Evolutionary conservation across 1,140 invertebrate genomes (phyloP).

Genomic region (Drosophila dunni): DNA sequence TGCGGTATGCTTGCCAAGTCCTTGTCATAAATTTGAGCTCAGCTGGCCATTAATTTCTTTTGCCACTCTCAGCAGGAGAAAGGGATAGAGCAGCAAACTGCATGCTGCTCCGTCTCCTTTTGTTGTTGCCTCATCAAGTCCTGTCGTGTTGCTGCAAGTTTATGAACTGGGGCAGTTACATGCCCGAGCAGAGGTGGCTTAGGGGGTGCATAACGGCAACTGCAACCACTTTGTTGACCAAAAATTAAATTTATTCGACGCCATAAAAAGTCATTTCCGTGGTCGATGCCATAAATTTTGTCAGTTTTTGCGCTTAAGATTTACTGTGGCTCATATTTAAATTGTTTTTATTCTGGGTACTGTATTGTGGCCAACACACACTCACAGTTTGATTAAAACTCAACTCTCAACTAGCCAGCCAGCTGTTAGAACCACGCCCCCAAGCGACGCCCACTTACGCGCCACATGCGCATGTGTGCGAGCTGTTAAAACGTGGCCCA

Average conservation of each 20-base stretch:
- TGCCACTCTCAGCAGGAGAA: slow-evolving; percentile 9
- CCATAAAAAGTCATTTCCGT: slow-evolving; percentile 82
- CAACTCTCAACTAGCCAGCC: slow-evolving; percentile 48
- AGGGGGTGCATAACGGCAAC: slow-evolving; percentile 11
- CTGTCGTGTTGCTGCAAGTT: slow-evolving; percentile 51
- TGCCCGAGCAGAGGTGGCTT: background rate
- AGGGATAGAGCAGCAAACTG: background rate
- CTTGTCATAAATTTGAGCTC: slow-evolving; percentile 69
- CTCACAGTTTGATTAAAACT: slow-evolving; percentile 73
- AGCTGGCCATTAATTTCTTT: slow-evolving; percentile 75
- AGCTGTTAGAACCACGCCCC: slow-evolving; percentile 33
- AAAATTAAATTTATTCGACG: slow-evolving; percentile 82
- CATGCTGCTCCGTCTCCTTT: slow-evolving; percentile 12
- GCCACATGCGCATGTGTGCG: slow-evolving; percentile 55
- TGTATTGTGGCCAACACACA: slow-evolving; percentile 44
- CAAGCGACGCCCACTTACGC: slow-evolving; percentile 21
- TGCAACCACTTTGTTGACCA: slow-evolving; percentile 76
- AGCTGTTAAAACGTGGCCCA: slow-evolving; percentile 56
- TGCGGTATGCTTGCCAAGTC: background rate
- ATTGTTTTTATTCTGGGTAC: slow-evolving; percentile 54
- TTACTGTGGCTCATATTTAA: slow-evolving; percentile 79
- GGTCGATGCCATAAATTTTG: slow-evolving; percentile 76
- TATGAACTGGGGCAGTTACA: slow-evolving; percentile 55
- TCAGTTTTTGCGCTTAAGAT: slow-evolving; percentile 77
- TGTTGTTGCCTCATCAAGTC: slow-evolving; percentile 63